A percentile compares a stretch with the other conserved stretches of the same genome.
phyloP scores from a whole-genome alignment of 2,888 invertebrate genomes.

The Campoplex nolae region DNA sequence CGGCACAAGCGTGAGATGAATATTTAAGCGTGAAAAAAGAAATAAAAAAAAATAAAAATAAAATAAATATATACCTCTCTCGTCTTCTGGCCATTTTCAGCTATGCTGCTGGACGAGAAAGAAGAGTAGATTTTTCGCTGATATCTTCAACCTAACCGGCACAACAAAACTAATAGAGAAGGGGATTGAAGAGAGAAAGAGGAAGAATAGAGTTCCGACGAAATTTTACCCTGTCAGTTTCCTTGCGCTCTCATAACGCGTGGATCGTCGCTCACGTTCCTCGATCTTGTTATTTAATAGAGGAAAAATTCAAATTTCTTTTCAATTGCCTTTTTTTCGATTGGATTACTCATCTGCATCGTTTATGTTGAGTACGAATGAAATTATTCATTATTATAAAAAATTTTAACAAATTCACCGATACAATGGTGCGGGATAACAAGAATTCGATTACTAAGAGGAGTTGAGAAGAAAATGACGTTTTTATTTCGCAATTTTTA shows the following conservation, averaged over 20 bases:
- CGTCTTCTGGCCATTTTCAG: slow-evolving; percentile 19
- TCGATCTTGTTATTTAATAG: neutral
- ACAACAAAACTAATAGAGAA: slow-evolving; percentile 8
- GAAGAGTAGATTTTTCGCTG: slow-evolving; percentile 66
- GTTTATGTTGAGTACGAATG: neutral
- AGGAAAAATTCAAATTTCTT: too few species aligned
- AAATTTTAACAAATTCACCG: neutral
- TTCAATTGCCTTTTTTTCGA: too few species aligned
- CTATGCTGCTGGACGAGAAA: slow-evolving; percentile 25
- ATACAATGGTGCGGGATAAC: neutral
- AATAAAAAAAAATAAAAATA: too few species aligned
- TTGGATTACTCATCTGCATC: neutral
- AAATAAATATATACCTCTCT: neutral
- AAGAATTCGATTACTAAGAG: slow-evolving; percentile 9
- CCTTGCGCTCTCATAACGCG: neutral
- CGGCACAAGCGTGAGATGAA: slow-evolving; percentile 71
- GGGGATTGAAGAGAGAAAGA: neutral
- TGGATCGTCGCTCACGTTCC: slow-evolving; percentile 3
- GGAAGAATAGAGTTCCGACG: neutral
- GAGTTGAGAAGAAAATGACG: neutral
- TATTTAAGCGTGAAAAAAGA: slow-evolving; percentile 66
- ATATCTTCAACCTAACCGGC: slow-evolving; percentile 55
- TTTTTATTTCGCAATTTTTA: slow-evolving; percentile 43
- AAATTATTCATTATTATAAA: neutral
- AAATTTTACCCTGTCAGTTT: neutral